These are phyloP conservation scores for Papilio polytes DNA, from an alignment of 1,140 invertebrate species.

Conservation along the genomic window DNA sequence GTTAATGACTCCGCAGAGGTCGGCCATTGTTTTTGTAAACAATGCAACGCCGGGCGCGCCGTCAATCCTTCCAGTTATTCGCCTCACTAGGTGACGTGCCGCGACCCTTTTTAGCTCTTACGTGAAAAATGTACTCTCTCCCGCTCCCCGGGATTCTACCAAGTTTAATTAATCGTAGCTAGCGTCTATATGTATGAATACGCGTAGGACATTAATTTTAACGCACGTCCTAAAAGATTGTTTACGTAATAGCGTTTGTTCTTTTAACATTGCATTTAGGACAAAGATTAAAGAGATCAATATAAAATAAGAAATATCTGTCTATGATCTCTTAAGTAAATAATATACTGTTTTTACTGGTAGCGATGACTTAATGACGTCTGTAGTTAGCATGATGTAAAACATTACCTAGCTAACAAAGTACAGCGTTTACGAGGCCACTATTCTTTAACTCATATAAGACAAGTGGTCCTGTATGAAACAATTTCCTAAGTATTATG, in stretches of 20 bases:
- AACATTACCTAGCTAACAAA: slow-evolving; percentile 5
- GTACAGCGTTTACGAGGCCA: neutral
- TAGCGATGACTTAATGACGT: neutral
- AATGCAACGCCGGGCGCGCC: slow-evolving; percentile 67
- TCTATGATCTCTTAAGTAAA: neutral
- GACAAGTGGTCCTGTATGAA: neutral
- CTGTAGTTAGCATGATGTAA: neutral
- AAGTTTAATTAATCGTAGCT: slow-evolving; percentile 55
- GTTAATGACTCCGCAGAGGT: slow-evolving; percentile 81
- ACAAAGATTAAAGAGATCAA: neutral
- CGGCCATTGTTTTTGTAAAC: slow-evolving; percentile 80
- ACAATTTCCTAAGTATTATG: neutral
- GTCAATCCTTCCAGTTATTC: slow-evolving; percentile 74
- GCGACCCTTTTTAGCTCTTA: slow-evolving; percentile 63
- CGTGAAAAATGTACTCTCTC: slow-evolving; percentile 61
- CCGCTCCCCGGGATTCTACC: slow-evolving; percentile 48
- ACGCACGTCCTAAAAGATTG: neutral
- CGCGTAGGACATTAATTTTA: neutral
- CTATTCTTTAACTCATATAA: neutral
- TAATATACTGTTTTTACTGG: neutral
- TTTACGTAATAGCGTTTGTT: neutral
- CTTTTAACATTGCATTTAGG: neutral
- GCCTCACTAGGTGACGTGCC: slow-evolving; percentile 66
- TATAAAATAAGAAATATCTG: neutral
- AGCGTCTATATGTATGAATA: neutral